These are phyloP conservation scores for Heterodera carotae DNA, from an alignment of 1,140 invertebrate genomes.

Conservation along the genomic window DNA sequence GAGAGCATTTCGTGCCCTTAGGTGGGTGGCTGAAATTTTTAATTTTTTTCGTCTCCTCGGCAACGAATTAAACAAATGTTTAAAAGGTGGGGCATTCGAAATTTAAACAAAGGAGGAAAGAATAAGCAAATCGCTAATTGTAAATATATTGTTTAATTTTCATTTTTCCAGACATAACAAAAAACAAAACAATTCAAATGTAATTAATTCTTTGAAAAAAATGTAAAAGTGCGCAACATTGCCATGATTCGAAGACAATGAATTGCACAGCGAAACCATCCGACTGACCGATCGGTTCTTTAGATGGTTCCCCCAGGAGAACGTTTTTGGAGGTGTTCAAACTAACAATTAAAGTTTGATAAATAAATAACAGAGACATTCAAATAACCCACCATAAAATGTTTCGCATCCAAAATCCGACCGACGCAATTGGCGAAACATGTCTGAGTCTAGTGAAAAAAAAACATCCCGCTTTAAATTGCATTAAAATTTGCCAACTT, in stretches of 20 bases:
- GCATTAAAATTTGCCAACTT: constrained; percentile 20
- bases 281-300: not conserved
- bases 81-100: too few species aligned
- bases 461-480: constrained; percentile 9
- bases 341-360: not conserved
- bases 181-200: too few species aligned
- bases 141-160: too few species aligned
- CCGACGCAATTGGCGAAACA: constrained; percentile 62
- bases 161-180: too few species aligned
- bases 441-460: constrained; percentile 34
- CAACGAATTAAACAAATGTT: constrained; percentile 1
- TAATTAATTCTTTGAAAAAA: too few species aligned
- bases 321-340: constrained; percentile 59
- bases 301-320: not conserved
- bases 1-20: too few species aligned
- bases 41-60: constrained; percentile 4
- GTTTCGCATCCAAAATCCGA: constrained; percentile 62
- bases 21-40: too few species aligned
- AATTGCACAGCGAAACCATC: too few species aligned
- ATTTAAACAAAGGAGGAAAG: not conserved
- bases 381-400: constrained; percentile 54
- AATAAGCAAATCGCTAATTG: not conserved
- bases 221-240: not conserved
- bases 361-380: not conserved
- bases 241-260: too few species aligned